phyloP scores from a whole-genome alignment of 92 coral and sea anemone genomes.

The Porites rus region DNA sequence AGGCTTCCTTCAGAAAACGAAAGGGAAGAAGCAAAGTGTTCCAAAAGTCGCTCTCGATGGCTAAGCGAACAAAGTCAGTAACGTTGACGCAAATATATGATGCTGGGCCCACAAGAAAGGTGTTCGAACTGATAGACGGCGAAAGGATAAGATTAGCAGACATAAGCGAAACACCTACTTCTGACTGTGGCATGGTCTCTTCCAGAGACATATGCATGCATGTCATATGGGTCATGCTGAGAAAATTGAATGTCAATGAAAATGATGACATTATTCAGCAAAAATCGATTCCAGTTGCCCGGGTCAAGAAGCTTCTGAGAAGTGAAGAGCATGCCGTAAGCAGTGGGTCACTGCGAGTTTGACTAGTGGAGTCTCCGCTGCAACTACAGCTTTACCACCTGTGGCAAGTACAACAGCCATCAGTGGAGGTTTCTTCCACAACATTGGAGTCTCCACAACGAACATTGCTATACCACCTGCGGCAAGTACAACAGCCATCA shows the following conservation, averaged over 20 bases:
- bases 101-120: slow-evolving; percentile 61
- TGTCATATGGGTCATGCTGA: slow-evolving; percentile 67
- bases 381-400: slow-evolving; percentile 14
- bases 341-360: slow-evolving; percentile 3
- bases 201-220: slow-evolving; percentile 67
- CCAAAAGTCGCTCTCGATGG: slow-evolving; percentile 43
- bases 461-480: slow-evolving; percentile 10
- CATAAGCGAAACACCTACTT: slow-evolving; percentile 64
- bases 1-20: slow-evolving; percentile 30
- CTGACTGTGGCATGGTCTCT: slow-evolving; percentile 66
- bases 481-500: slow-evolving; percentile 14
- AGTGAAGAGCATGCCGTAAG: slow-evolving; percentile 9
- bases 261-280: slow-evolving; percentile 61
- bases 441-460: slow-evolving; percentile 9
- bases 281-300: slow-evolving; percentile 42
- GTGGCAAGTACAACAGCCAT: slow-evolving; percentile 6
- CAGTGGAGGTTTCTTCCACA: slow-evolving; percentile 26
- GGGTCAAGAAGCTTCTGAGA: slow-evolving; percentile 33
- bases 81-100: slow-evolving; percentile 56
- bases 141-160: slow-evolving; percentile 66
- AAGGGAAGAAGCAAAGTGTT: slow-evolving; percentile 42
- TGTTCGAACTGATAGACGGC: slow-evolving; percentile 63
- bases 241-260: slow-evolving; percentile 48
- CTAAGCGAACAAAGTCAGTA: slow-evolving; percentile 58
- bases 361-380: slow-evolving; percentile 4